Evolutionary conservation across 2,113 vertebrate genomes (phyloP).

Genomic region (Aplodontia rufa): DNA sequence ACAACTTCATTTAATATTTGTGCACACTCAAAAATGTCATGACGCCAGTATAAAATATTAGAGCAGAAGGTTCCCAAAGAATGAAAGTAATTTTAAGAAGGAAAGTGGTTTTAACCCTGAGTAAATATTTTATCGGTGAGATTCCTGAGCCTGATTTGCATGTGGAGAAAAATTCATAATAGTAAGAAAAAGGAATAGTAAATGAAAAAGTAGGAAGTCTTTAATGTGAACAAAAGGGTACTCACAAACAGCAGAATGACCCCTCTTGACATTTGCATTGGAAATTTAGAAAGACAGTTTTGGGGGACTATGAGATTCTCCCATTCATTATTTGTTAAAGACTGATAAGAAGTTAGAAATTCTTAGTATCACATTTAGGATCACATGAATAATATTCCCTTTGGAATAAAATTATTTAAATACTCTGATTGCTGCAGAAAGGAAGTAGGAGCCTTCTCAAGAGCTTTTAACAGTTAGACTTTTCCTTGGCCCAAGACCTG

Average conservation of each 20-base stretch:
- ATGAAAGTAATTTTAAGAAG: background rate
- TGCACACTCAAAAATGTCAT: background rate
- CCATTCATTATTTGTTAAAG: background rate
- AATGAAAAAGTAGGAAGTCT: background rate
- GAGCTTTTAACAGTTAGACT: background rate
- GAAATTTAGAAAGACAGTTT: background rate
- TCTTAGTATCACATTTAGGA: background rate
- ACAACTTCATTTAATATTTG: background rate
- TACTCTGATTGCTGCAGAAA: background rate
- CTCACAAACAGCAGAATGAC: background rate
- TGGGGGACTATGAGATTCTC: background rate
- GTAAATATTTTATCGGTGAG: background rate
- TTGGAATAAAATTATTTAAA: background rate
- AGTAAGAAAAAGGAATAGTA: background rate
- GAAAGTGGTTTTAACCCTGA: background rate
- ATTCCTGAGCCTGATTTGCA: background rate
- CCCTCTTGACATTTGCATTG: background rate
- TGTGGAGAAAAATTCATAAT: background rate
- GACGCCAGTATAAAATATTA: background rate
- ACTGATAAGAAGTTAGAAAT: background rate
- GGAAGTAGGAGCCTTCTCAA: background rate
- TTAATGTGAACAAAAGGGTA: background rate
- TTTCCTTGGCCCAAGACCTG: background rate
- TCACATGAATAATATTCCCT: background rate
- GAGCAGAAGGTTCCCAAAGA: background rate